Base-by-base conservation (phyloP, 2,113 vertebrate species). In the Monopterus albus region DNA sequence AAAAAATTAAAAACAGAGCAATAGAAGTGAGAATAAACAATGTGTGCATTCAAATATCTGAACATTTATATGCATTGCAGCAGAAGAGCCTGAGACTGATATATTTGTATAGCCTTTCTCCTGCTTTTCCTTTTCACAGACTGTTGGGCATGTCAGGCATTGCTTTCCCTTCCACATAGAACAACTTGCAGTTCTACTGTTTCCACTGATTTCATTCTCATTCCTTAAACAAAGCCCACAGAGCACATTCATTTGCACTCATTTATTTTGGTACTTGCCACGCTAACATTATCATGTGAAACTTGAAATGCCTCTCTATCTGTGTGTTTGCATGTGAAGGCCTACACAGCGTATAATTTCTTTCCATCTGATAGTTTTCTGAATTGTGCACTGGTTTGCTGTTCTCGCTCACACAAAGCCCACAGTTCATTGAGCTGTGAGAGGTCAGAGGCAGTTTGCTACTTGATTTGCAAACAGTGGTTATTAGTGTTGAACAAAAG, bases 171-270 rank as follows among this genome's bases (percentile, higher is more conserved):
- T 49, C 63, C 29, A 36, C 40, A 13, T 78, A 39, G 57, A 71
- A 77, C 82, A 64, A 73, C 71, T 62, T 39, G 28, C 72, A 47
- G 20, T 31, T 52, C 57, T n/a, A 13, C 78, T 61, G 56, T 77
- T 78, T 85, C 70, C 78, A 59, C 59, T 71, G 73, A 81, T 72
- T 87, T 86, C 81, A 65, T 67, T 63, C 53, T 56, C 72, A 51
- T 60, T 52, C 58, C 39, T 60, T 78, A 68, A 74, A 21, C 7
- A 33, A 57, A 74, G 72, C 83, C 60, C 69, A 46, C 6, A n/a
- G n/a, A n/a, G n/a, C 65, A 60, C 72, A 65, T 62, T 35, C 43
- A 47, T 39, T 33, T 51, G 31, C n/a, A n/a, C n/a, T n/a, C n/a
- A n/a, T n/a, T n/a, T n/a, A n/a, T n/a, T 65, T 53, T 43, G 43